Conservation (phyloP, 1,140 invertebrate genomes). For the Agrypnia vestita region DNA sequence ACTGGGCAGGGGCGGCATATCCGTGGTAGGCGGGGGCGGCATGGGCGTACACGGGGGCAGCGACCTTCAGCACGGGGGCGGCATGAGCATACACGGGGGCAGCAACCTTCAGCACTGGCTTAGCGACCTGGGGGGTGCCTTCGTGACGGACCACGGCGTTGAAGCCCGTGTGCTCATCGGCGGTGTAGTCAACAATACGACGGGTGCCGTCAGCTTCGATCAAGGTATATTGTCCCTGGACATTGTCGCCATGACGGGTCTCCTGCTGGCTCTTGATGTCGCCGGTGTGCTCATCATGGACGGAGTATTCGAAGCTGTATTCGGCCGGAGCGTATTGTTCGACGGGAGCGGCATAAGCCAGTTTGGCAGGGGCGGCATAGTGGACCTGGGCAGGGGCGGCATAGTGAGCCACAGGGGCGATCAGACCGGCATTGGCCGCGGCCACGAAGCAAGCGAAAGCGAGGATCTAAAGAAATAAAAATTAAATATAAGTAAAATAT, state of each 20-base stretch:
- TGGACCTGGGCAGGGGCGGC: constrained; percentile 14
- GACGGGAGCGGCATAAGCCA: background rate
- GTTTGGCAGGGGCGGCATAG: background rate
- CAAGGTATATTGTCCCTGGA: constrained; percentile 76
- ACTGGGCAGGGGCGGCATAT: constrained; percentile 49
- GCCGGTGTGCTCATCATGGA: constrained; percentile 73
- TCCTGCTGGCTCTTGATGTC: constrained; percentile 78
- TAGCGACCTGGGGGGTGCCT: constrained; percentile 63
- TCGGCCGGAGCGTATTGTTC: constrained; percentile 59
- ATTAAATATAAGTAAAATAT: too few relatives aligned
- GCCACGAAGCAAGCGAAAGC: constrained; percentile 58
- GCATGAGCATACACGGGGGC: background rate
- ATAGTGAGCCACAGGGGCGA: constrained; percentile 15
- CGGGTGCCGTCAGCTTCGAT: constrained; percentile 79
- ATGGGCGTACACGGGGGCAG: too few relatives aligned
- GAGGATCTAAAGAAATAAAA: constrained; percentile 46
- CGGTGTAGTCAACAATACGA: constrained; percentile 82
- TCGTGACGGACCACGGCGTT: constrained; percentile 78
- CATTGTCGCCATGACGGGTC: constrained; percentile 74
- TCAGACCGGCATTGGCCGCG: constrained; percentile 51
- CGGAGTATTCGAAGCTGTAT: constrained; percentile 69
- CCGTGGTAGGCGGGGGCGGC: constrained; percentile 63
- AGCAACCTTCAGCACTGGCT: constrained; percentile 63
- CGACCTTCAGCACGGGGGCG: constrained; percentile 57
- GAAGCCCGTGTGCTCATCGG: constrained; percentile 81